Conservation (phyloP, 30 jellyfish, hydroid and myxozoan species). For the Hydractinia echinata region DNA sequence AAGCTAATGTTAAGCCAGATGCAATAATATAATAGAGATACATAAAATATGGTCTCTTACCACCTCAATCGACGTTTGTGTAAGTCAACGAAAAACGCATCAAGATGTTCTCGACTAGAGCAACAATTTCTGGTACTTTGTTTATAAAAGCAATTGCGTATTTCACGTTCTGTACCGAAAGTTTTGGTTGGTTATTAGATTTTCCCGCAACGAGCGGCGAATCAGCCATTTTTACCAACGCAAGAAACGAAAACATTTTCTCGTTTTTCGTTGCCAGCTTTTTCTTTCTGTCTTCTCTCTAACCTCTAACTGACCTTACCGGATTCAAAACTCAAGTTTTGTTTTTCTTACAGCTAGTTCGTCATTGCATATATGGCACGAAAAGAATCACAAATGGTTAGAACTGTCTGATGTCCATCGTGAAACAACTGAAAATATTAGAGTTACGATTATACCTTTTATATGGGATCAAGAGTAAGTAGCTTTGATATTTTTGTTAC, state of each 20-base stretch:
- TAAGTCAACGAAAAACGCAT: no score
- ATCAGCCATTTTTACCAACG: no score
- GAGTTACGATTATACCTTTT: conserved; percentile 93
- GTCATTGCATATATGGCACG: conserved; percentile 92
- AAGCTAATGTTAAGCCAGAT: no score
- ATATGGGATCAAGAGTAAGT: conserved; percentile 97
- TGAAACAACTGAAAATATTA: conserved; percentile 91
- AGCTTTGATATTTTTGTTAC: background rate
- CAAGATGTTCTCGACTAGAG: no score
- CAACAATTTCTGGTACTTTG: no score
- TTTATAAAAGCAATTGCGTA: background rate
- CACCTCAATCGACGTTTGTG: no score
- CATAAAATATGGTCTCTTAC: no score
- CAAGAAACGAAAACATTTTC: no score
- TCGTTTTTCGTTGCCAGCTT: background rate
- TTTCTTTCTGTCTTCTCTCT: background rate
- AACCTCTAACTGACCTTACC: no score
- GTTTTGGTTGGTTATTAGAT: background rate
- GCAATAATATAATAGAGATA: no score
- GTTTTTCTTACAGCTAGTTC: conserved; percentile 64
- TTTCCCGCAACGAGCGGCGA: background rate
- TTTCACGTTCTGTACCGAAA: background rate
- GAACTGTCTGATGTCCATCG: conserved; percentile 92
- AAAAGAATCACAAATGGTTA: conserved; percentile 89
- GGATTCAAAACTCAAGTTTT: no score